Evolutionary conservation across 2,797 vertebrate genomes (phyloP), one percentile per base, ranked within the genome.

Genomic region (Siniperca undulata): DNA sequence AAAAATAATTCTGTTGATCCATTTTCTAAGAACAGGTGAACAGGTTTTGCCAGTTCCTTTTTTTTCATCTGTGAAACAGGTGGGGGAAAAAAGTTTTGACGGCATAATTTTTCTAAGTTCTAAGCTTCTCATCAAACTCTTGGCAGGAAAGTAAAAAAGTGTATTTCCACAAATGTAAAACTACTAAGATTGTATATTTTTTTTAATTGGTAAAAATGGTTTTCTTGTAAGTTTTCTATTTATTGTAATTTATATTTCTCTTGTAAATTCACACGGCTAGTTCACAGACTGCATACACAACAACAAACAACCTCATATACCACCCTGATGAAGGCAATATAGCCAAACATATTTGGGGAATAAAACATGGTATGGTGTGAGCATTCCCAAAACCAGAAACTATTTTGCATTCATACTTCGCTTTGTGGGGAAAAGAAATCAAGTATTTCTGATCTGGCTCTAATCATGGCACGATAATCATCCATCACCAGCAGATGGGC

Each of bases 381-480:
- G 50, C 4, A 0, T 61, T 79, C 36, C 65, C 20, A 60, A 86
- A 70, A 60, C 59, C 70, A 80, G n/a, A 80, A 70, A 70, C 36
- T 56, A 53, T 82, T 78, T 81, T 62, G 67, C 67, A 77, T 66
- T 74, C 34, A 68, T 75, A 11, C 52, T 74, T 73, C 13, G 34
- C 30, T 86, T 56, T 65, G 44, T 48, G 36, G 38, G 61, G 38
- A 66, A 44, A 60, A n/a, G 64, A 66, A 77, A 74, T 68, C 20
- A 66, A 77, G 59, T 66, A 77, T 69, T 82, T 62, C 36, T 77
- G 74, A 91, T 91, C 73, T 91, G 90, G 83, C 44, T 91, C 64
- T 88, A 83, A 89, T 90, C 89, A 65, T 86, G 86, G 86, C 82
- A 81, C 50, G 61, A 89, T 91, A 89, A 93, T 90, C 87, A 82